A percentile compares a stretch with the other conserved stretches of the same genome.
Conservation (phyloP, 1,140 invertebrate species). For the Magallana ariakensis region DNA sequence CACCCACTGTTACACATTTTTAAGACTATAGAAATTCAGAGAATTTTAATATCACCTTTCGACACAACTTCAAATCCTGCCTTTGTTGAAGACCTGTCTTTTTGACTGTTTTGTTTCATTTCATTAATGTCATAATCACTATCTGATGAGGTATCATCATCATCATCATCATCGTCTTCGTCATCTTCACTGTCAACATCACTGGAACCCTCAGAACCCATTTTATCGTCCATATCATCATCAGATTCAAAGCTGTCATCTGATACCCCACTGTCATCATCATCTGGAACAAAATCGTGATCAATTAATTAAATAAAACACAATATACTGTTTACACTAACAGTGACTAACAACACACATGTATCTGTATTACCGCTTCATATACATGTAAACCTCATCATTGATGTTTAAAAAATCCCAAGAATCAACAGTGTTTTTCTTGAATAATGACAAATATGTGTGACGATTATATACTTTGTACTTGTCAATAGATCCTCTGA, state of each 20-base stretch:
- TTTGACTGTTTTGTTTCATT: conserved; percentile 56
- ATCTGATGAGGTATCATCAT: conserved; percentile 58
- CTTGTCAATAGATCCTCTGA: too few relatives aligned
- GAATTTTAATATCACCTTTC: conserved; percentile 2
- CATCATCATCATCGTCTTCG: conserved; percentile 82
- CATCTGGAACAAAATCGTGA: conserved; percentile 17
- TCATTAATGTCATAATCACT: conserved; percentile 71
- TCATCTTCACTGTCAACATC: conserved; percentile 86
- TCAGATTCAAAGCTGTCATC: conserved; percentile 54
- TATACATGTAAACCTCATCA: too few relatives aligned
- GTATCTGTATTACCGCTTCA: too few relatives aligned
- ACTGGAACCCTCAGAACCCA: conserved; percentile 74
- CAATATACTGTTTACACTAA: background rate
- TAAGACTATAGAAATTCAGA: too few relatives aligned
- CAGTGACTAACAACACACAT: background rate
- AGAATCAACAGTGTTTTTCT: too few relatives aligned
- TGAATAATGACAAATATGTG: too few relatives aligned
- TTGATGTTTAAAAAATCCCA: too few relatives aligned
- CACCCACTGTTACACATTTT: too few relatives aligned
- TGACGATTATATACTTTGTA: too few relatives aligned
- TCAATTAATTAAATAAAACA: too few relatives aligned
- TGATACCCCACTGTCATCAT: conserved; percentile 50
- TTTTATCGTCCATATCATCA: conserved; percentile 52
- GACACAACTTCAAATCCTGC: conserved; percentile 84
- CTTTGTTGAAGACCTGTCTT: conserved; percentile 44